A percentile compares a stretch with the other conserved stretches of the same genome.
Conservation (phyloP, 2,888 invertebrate genomes). For the Xylophagus ater region DNA sequence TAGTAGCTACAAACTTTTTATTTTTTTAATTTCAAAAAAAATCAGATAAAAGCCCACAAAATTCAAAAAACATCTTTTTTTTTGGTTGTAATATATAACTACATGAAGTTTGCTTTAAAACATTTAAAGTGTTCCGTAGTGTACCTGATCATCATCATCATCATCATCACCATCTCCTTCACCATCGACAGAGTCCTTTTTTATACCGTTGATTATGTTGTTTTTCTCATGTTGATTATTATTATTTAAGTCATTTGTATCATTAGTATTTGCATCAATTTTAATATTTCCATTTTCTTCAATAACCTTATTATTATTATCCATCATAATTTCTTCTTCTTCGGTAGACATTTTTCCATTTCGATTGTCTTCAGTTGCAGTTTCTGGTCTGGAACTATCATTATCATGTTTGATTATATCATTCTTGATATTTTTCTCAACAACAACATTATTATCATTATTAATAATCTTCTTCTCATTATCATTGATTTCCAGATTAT, state of each 20-base stretch:
- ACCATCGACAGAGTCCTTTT: conserved; percentile 18
- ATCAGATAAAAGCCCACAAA: too few species aligned
- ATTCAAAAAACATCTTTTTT: too few species aligned
- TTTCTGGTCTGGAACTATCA: too few species aligned
- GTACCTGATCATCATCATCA: conserved; percentile 38
- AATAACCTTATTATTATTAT: neutral
- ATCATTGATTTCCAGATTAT: too few species aligned
- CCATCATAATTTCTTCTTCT: neutral
- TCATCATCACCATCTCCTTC: conserved; percentile 21
- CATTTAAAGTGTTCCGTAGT: conserved; percentile 36
- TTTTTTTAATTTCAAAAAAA: too few species aligned
- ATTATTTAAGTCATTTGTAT: conserved; percentile 6
- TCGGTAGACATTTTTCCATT: neutral
- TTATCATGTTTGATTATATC: too few species aligned
- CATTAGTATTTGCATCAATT: conserved; percentile 1
- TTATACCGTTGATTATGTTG: conserved; percentile 7
- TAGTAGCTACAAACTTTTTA: too few species aligned
- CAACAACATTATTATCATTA: too few species aligned
- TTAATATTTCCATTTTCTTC: neutral
- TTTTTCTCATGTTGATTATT: neutral
- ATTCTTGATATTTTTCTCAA: too few species aligned
- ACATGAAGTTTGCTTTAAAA: too few species aligned
- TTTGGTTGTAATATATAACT: too few species aligned
- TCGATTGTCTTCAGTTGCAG: neutral
- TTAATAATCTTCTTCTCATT: too few species aligned